phyloP scores from a whole-genome alignment of 1,140 invertebrate species.

The Riptortus pedestris region DNA sequence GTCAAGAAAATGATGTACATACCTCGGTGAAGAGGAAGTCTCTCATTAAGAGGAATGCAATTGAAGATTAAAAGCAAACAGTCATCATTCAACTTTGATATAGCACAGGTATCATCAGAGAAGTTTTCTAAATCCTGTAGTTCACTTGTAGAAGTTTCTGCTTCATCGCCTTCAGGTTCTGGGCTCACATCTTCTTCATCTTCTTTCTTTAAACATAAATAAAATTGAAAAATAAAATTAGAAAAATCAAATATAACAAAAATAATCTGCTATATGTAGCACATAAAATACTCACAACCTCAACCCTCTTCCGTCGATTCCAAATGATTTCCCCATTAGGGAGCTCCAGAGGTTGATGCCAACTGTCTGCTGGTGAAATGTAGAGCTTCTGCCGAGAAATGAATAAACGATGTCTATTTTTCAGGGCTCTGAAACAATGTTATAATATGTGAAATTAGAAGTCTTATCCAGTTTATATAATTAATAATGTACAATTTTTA shows the following conservation, averaged over 20 bases:
- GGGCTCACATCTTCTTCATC: not conserved
- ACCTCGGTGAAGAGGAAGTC: not conserved
- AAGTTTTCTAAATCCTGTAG: no score
- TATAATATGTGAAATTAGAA: no score
- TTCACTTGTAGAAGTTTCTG: not conserved
- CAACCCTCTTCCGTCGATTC: not conserved
- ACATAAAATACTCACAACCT: no score
- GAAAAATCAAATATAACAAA: not conserved
- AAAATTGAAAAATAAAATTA: not conserved
- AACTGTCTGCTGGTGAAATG: not conserved
- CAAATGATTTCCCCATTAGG: not conserved
- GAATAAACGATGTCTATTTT: not conserved
- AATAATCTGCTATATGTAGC: no score
- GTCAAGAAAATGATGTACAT: no score
- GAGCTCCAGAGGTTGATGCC: slow-evolving; percentile 1
- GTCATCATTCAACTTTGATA: not conserved
- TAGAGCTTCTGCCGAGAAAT: not conserved
- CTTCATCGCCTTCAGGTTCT: not conserved
- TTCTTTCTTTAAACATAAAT: not conserved
- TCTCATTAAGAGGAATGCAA: not conserved
- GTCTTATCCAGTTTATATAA: no score
- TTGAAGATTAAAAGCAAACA: not conserved
- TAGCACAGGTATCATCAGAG: not conserved
- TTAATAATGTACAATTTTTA: no score
- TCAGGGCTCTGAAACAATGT: not conserved